Percentiles rank a stretch among this genome's conserved stretches.
Conservation (phyloP, 37 sponge, comb jelly and placozoan genomes). For the Halichondria panicea region DNA sequence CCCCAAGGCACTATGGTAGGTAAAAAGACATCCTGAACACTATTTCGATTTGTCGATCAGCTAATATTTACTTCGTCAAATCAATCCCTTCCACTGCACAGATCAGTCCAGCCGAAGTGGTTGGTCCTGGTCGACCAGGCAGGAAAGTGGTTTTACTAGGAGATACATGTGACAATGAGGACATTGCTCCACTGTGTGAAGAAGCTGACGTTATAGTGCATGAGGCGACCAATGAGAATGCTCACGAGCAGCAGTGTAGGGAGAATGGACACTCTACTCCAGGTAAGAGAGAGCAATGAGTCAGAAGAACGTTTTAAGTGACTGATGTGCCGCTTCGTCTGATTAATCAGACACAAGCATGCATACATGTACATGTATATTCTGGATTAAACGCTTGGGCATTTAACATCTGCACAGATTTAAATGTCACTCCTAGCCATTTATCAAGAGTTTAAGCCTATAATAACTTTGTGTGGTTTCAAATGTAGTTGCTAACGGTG, state of each 20-base stretch:
- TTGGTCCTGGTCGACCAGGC: constrained; percentile 70
- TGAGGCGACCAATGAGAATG: constrained; percentile 90
- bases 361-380: constrained; percentile 19
- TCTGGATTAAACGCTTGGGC: too few relatives aligned
- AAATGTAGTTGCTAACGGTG: too few relatives aligned
- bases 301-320: background rate
- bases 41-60: background rate
- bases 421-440: too few relatives aligned
- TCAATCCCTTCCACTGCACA: background rate
- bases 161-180: constrained; percentile 84
- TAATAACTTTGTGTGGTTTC: too few relatives aligned
- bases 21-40: background rate
- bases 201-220: constrained; percentile 90
- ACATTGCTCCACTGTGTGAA: constrained; percentile 46
- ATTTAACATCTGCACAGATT: too few relatives aligned
- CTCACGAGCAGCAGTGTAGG: constrained; percentile 55
- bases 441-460: too few relatives aligned
- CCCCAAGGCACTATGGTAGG: constrained; percentile 58
- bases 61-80: too few relatives aligned
- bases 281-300: constrained; percentile 23
- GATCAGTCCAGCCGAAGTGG: constrained; percentile 64
- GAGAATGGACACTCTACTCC: constrained; percentile 94
- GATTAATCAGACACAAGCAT: background rate
- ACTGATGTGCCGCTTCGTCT: background rate
- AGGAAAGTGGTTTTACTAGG: constrained; percentile 86